Evolutionary conservation across 2,888 invertebrate genomes (phyloP), one percentile per base, ranked within the genome.

Genomic region (Diaprepes abbreviatus): DNA sequence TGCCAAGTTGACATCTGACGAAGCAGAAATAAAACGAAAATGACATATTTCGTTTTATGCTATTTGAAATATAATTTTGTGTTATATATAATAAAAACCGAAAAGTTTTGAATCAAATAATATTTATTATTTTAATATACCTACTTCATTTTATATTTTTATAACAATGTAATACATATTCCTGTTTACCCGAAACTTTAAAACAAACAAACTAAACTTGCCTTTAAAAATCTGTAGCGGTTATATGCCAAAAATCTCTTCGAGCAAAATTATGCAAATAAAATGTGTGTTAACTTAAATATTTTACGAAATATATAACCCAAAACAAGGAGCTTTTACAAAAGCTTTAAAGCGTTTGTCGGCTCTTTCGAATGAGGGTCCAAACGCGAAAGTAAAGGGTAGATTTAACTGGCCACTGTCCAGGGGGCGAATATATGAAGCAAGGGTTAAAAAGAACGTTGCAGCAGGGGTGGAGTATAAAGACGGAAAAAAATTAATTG

Each of bases 401-500:
- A 65, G 65, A 65, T 54, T 70, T 70, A 65, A 59, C 70, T 50
- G 82, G 82, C 82, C 83, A 83, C 80, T 83, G 83, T 83, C 83
- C 83, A 75, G 74, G 72, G 83, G 82, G 82, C 80, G 82, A 82
- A 83, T 83, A 82, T 81, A 82, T 82, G 82, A 83, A 81, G 81
- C 81, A 80, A 83, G 81, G 82, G 83, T 82, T 81, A 78, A 79
- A 81, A 80, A 79, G 77, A 80, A 82, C 77, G 77, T 12, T 40
- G n/a, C 16, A 55, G 43, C 79, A 78, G 79, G 58, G 59, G 24
- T 24, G 24, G 24, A 24, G 24, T 4, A 5, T 5, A 5, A 24
- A 24, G 24, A 4, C 24, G 24, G 24, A 24, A 24, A n/a, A n/a
- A n/a, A n/a, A n/a, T n/a, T n/a, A n/a, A n/a, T n/a, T n/a, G n/a